Conservation (phyloP, 2,113 vertebrate genomes). For the Leptosomus discolor region DNA sequence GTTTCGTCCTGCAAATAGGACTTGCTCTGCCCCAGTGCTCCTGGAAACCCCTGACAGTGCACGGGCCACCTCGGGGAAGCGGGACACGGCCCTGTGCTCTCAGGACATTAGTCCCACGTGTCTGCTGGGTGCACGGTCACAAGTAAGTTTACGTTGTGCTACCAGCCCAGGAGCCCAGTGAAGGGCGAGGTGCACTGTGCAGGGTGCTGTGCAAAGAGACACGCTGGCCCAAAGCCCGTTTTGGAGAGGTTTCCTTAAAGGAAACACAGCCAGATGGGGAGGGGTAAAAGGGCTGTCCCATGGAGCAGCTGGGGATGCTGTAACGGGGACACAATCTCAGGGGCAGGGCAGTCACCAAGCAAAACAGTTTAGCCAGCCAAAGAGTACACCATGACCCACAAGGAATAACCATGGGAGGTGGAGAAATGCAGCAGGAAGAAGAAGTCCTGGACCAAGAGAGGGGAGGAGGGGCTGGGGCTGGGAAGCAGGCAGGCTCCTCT, state of each 20-base stretch:
- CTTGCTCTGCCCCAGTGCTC: no score
- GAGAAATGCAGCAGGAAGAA: not conserved
- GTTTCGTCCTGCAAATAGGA: no score
- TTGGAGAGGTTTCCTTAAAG: not conserved
- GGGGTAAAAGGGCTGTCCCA: not conserved
- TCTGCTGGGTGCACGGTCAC: not conserved
- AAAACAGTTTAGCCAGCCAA: not conserved
- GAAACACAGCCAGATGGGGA: not conserved
- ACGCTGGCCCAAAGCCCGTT: not conserved
- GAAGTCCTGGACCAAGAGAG: not conserved
- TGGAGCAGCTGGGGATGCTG: rapidly evolving
- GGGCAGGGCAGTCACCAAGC: not conserved
- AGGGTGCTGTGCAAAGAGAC: not conserved
- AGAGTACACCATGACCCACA: not conserved
- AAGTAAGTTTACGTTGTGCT: not conserved
- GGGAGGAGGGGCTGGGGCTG: not conserved
- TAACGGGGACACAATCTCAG: not conserved
- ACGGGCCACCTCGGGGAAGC: not conserved
- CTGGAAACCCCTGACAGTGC: not conserved
- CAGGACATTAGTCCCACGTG: rapidly evolving
- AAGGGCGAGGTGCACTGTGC: not conserved
- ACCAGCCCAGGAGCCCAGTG: not conserved
- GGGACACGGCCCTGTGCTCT: not conserved
- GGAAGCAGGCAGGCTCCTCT: not conserved
- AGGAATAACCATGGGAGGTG: not conserved